Percentiles rank a stretch among this genome's conserved stretches.
Conservation (phyloP, 2,888 invertebrate species). For the Cryptocephalus moraei region DNA sequence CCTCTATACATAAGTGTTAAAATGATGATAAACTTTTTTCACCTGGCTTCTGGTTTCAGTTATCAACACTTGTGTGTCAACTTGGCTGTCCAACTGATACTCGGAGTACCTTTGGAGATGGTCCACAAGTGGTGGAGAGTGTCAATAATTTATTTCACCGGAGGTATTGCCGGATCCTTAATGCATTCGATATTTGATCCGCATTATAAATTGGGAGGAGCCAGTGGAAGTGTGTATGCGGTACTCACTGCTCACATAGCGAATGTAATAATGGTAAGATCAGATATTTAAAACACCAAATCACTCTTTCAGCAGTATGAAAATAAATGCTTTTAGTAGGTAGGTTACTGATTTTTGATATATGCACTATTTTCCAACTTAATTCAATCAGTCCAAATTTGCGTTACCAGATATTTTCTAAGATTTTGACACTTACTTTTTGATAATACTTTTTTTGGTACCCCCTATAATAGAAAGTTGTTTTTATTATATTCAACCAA, state of each 20-base stretch:
- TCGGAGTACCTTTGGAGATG: conserved; percentile 92
- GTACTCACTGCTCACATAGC: conserved; percentile 88
- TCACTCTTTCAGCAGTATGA: not conserved
- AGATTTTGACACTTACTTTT: too few relatives aligned
- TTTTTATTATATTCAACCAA: too few relatives aligned
- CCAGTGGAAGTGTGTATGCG: conserved; percentile 92
- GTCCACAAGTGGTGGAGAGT: conserved; percentile 95
- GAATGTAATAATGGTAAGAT: conserved; percentile 70
- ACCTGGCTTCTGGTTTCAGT: conserved; percentile 41
- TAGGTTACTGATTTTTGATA: too few relatives aligned
- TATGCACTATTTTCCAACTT: not conserved
- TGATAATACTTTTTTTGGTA: not conserved
- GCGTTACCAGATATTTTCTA: too few relatives aligned
- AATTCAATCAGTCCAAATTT: not conserved
- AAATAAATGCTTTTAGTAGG: too few relatives aligned
- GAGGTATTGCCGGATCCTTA: conserved; percentile 76
- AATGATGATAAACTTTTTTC: too few relatives aligned
- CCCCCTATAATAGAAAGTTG: too few relatives aligned
- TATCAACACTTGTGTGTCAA: conserved; percentile 84
- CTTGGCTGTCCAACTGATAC: conserved; percentile 78
- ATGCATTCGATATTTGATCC: conserved; percentile 76
- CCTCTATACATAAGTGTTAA: conserved; percentile 2
- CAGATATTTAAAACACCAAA: not conserved
- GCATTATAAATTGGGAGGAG: conserved; percentile 75
- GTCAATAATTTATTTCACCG: conserved; percentile 69